Evolutionary conservation across 2,797 vertebrate genomes (phyloP).

Genomic region (Nothura maculosa): DNA sequence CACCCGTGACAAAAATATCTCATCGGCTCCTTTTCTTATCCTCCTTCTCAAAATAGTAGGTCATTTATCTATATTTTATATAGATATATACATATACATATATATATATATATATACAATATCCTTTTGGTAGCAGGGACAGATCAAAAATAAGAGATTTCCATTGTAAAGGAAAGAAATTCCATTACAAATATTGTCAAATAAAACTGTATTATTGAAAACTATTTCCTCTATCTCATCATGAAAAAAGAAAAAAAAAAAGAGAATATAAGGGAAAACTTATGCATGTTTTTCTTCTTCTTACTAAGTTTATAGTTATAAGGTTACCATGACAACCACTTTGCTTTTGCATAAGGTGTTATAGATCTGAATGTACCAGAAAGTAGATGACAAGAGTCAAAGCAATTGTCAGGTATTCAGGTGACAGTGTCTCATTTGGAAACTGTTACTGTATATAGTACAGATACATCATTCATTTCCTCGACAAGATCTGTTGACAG

Average conservation of each 20-base stretch:
- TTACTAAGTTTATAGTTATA: constrained; percentile 2
- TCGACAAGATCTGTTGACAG: constrained; percentile 20
- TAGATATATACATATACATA: neutral
- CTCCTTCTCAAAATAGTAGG: neutral
- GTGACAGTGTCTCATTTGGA: constrained; percentile 52
- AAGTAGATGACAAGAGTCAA: constrained; percentile 32
- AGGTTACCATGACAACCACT: constrained; percentile 34
- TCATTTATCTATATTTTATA: neutral
- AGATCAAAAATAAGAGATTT: neutral
- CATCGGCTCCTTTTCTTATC: neutral
- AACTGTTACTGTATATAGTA: neutral
- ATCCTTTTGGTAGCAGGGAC: neutral
- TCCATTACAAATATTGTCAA: neutral
- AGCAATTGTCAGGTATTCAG: constrained; percentile 29
- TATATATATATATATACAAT: neutral
- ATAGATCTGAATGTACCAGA: constrained; percentile 27
- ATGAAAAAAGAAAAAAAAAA: neutral
- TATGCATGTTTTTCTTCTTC: neutral
- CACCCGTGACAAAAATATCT: neutral
- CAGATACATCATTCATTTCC: neutral
- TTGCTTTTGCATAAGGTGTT: constrained; percentile 19
- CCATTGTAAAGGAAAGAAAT: neutral
- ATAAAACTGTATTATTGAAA: neutral
- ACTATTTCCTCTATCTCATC: neutral
- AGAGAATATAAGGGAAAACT: neutral